Conservation (phyloP, 2,888 invertebrate genomes). For the Phymatocera aterrima region DNA sequence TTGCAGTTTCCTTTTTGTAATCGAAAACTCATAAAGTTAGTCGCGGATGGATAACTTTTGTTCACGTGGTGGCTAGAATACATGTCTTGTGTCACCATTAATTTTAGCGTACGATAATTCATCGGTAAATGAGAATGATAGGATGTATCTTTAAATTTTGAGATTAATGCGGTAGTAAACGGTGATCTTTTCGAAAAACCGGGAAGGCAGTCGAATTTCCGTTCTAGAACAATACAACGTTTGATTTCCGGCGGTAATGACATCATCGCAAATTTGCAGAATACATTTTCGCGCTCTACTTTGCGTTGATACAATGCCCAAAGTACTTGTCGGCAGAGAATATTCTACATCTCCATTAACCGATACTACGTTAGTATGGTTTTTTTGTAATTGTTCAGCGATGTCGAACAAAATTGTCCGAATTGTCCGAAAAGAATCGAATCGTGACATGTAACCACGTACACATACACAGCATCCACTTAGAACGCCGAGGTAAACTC, state of each 20-base stretch:
- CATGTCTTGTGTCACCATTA: not conserved
- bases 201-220: conserved; percentile 23
- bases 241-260: conserved; percentile 8
- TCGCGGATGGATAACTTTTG: not conserved
- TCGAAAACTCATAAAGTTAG: not conserved
- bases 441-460: not conserved
- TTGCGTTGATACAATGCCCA: not conserved
- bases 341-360: conserved; percentile 27
- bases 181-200: not conserved
- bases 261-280: conserved; percentile 23
- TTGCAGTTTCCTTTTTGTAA: not conserved
- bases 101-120: not conserved
- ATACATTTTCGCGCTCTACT: conserved; percentile 42
- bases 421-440: conserved; percentile 16
- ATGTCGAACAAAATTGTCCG: conserved; percentile 1
- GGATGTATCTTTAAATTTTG: not conserved
- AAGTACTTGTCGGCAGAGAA: conserved; percentile 16
- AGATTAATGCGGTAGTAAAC: not conserved
- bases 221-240: conserved; percentile 29
- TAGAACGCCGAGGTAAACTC: not conserved
- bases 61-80: no score
- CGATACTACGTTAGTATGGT: conserved; percentile 6
- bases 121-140: not conserved
- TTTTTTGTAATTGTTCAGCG: conserved; percentile 32
- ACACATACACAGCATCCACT: not conserved